Base-by-base conservation (phyloP, 2,113 vertebrate species). In the Acanthisitta chloris region DNA sequence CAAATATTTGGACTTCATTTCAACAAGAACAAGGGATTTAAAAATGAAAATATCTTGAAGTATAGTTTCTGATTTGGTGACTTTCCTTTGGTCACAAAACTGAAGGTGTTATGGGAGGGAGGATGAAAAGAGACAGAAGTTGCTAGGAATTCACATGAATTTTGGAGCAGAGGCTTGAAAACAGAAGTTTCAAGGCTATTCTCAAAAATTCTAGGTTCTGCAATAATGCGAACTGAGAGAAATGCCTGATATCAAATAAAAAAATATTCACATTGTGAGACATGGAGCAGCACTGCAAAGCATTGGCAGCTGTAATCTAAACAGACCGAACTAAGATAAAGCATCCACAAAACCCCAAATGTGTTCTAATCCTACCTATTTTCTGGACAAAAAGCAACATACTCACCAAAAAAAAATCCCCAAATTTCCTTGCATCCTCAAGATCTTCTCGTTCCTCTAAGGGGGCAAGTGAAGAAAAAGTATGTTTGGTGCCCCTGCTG, bases 401-500 rank as follows among this genome's bases (percentile, higher is more conserved):
- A 8, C 42, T 69, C 16, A 1, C 9, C 17, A 54, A 51, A 51
- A 91, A 31, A 70, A 40, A 11, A 1, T 1, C 12, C 8, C 12
- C 11, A 72, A 71, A 43, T 6, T 8, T 28, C 34, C 25, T 83
- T 88, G 33, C 17, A 34, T 28, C 24, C 36, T 67, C 18, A 74
- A 70, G 81, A 83, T 14, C 28, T 88, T 84, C 33, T 73, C 19
- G 46, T 88, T 77, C 59, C 8, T 18, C 10, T 40, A 26, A 74
- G 49, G 62, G 45, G 34, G 15, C 20, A 66, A 70, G 67, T 42
- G 17, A 49, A 42, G 33, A 62, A 57, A 70, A 38, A 10, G 8
- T 10, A 14, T 2, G 0, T 78, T 59, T 1, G 0, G 9, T 18
- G 9, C 24, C 34, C 21, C 36, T 2, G 0, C 33, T 67, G 57